Evolutionary conservation across 2,113 vertebrate genomes (phyloP), one percentile per base, ranked within the genome.

Genomic region (Lampris incognitus): DNA sequence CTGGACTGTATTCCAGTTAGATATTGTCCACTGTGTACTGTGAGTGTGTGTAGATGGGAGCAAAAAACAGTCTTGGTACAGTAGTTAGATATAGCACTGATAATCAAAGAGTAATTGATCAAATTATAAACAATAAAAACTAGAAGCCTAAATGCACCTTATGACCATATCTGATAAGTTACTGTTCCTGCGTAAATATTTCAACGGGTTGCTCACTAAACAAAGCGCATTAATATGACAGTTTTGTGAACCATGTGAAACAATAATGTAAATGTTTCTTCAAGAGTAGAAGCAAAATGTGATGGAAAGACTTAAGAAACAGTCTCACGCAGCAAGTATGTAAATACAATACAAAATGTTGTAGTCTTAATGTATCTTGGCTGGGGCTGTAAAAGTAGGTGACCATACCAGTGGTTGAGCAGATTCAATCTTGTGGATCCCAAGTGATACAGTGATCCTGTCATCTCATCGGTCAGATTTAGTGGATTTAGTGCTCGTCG

Each of bases 21-120:
- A 83, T 72, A 76, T 83, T 78, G 80, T 90, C 86, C 67, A 66
- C 86, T 74, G 81, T 89, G 86, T 89, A 68, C 76, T 85, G 81
- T 89, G 74, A 80, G 64, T 76, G 79, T 85, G 81, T 87, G 86
- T 80, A 86, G 81, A 77, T 74, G 60, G 83, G 79, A 87, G 74
- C 77, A 74, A 81, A 74, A 81, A 88, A 66, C 79, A 64, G 72
- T 85, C 51, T 81, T 78, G 72, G 58, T 24, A 24, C 24, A 24
- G 24, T 88, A 79, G 83, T 79, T 83, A 79, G 73, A 74, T 64
- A 48, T 76, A 80, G 62, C 82, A 69, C 72, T 76, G 69, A 80
- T 88, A 82, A 80, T 89, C 83, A 80, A 86, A 73, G 39, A 81
- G 78, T 72, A 88, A 83, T 44, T 72, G 71, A 78, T 83, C 85